Evolutionary conservation across 2,113 vertebrate species (phyloP), one percentile per base, ranked within the genome.

Genomic region (Glaucidium brasilianum): DNA sequence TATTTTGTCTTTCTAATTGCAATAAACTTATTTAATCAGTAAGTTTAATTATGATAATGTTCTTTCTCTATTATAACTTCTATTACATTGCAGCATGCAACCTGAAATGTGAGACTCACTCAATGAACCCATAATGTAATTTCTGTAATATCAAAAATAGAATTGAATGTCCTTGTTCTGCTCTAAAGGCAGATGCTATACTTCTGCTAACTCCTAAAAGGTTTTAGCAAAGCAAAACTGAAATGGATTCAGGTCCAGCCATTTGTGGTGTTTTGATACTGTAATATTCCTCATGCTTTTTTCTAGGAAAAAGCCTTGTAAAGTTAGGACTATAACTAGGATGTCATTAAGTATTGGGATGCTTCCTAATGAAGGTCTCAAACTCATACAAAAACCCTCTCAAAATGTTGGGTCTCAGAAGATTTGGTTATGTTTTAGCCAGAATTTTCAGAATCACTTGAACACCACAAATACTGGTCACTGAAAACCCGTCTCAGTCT

Each of bases 371-470:
- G 15, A 47, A 68, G 20, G 11, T 83, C 58, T 69, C 41, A 41
- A 67, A 63, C 27, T 52, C 16, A 3, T 20, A 45, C 15, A 74
- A 37, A 94, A 71, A 21, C 14, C 9, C 27, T 56, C 39, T 74
- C 22, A 41, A 85, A 50, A 27, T 26, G 3, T 32, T 62, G 45
- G 27, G 27, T 34, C 60, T 68, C 50, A 49, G 30, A 79, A 58
- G 27, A 20, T 86, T 58, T 0, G 0, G 5, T 69, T 58, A 29
- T 2, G 1, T 59, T 83, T n/a, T 63, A 56, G n/a, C 26, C 50
- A 43, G 47, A 68, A 64, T 75, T 89, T 89, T 56, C 30, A 55
- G 26, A 52, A 45, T 56, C 0, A 0, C 21, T 68, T 56, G 22
- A 63, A 55, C 7, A 22, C 4, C 26, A 13, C 39, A 26, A 67